phyloP scores from a whole-genome alignment of 2,797 vertebrate genomes.

The Macropus fuliginosus region DNA sequence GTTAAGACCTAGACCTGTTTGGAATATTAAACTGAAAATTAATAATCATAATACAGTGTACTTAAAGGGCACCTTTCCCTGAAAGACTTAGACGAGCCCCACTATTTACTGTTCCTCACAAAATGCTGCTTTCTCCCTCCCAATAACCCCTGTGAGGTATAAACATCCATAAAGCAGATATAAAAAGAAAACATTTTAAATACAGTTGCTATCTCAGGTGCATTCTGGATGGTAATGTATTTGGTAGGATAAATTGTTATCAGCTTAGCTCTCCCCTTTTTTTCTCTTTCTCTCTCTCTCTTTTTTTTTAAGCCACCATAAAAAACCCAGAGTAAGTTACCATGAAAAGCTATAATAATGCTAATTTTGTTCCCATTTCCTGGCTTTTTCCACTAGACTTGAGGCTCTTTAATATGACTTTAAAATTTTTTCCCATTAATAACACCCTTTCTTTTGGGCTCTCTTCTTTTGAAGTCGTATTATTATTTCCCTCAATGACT shows the following conservation, averaged over 20 bases:
- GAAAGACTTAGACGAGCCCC: constrained; percentile 35
- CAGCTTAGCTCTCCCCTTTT: constrained; percentile 60
- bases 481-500: constrained; percentile 68
- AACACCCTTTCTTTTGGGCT: constrained; percentile 72
- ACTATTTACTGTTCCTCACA: constrained; percentile 46
- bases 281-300: constrained; percentile 41
- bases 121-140: constrained; percentile 44
- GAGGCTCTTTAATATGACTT: constrained; percentile 78
- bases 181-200: constrained; percentile 65
- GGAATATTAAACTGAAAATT: constrained; percentile 72
- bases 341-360: constrained; percentile 82
- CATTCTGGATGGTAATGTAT: constrained; percentile 53
- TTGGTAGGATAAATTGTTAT: constrained; percentile 69
- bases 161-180: constrained; percentile 38
- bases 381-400: constrained; percentile 78
- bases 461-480: constrained; percentile 73
- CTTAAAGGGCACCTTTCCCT: constrained; percentile 45
- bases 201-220: constrained; percentile 47
- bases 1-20: constrained; percentile 27
- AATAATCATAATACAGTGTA: constrained; percentile 58
- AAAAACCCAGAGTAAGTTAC: constrained; percentile 77
- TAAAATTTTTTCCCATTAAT: constrained; percentile 69
- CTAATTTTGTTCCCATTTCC: constrained; percentile 80
- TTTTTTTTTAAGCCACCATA: constrained; percentile 59
- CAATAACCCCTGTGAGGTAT: constrained; percentile 45